Conservation (phyloP, 2,113 vertebrate species). For the Neofelis nebulosa region DNA sequence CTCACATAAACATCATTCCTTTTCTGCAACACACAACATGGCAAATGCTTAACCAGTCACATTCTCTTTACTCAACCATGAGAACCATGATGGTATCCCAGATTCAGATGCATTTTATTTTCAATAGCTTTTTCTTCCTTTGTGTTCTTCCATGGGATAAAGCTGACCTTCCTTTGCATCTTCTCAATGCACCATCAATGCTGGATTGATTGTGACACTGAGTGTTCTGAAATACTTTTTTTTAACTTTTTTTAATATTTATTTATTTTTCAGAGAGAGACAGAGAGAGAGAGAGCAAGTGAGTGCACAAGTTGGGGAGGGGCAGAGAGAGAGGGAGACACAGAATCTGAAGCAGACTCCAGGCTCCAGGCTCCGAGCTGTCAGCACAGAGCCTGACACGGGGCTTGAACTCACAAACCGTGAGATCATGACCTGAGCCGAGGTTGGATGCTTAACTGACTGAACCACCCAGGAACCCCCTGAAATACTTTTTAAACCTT, state of each 20-base stretch:
- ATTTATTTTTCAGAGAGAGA: too few species aligned
- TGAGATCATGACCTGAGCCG: too few species aligned
- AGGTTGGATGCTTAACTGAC: too few species aligned
- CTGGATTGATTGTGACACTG: background rate
- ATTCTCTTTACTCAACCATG: background rate
- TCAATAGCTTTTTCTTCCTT: background rate
- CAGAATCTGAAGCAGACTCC: too few species aligned
- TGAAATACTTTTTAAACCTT: background rate
- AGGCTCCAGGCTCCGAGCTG: too few species aligned
- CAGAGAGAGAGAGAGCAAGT: too few species aligned
- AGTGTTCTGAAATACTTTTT: background rate
- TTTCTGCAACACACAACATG: background rate
- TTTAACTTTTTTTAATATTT: too few species aligned
- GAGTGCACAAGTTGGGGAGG: too few species aligned
- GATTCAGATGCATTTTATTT: background rate
- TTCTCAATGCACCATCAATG: background rate
- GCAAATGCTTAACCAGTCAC: background rate
- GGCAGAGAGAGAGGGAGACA: too few species aligned
- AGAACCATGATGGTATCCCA: background rate
- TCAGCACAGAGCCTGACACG: too few species aligned
- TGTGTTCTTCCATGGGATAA: background rate
- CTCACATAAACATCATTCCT: background rate
- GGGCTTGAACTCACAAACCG: too few species aligned
- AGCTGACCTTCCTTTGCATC: background rate
- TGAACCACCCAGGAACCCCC: too few species aligned